Conservation (phyloP, 2,113 vertebrate species). For the Motacilla alba region DNA sequence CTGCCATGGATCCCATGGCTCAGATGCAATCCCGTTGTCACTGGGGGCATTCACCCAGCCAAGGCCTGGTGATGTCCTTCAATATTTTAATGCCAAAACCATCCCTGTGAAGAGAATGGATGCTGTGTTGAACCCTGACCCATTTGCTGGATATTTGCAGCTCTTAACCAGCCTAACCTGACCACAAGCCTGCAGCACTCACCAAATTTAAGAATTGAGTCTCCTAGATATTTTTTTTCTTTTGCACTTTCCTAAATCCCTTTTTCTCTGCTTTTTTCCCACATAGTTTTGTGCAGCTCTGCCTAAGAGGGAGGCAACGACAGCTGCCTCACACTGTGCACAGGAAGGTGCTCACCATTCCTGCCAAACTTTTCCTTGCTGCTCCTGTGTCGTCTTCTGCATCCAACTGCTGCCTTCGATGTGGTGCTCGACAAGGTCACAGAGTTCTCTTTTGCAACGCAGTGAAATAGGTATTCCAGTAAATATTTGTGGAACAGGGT, state of each 20-base stretch:
- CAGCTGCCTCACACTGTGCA: neutral
- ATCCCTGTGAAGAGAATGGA: neutral
- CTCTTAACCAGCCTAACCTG: neutral
- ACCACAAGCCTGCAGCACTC: neutral
- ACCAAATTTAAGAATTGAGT: neutral
- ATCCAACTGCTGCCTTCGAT: neutral
- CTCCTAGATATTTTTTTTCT: neutral
- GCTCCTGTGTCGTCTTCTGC: neutral
- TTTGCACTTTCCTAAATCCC: neutral
- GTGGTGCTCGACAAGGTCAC: neutral
- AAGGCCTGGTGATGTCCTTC: neutral
- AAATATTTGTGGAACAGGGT: neutral
- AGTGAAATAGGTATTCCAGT: neutral
- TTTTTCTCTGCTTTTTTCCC: neutral
- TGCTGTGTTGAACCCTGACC: neutral
- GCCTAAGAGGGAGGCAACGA: neutral
- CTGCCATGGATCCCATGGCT: neutral
- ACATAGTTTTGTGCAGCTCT: neutral
- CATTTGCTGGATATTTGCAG: neutral
- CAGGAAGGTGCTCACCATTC: neutral
- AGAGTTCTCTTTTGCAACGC: neutral
- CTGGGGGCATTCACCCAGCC: neutral
- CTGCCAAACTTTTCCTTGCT: neutral
- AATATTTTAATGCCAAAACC: neutral
- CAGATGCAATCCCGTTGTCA: neutral